These are phyloP conservation scores for Lottia scabra DNA, from an alignment of 2,888 invertebrate genomes.

Conservation along the genomic window DNA sequence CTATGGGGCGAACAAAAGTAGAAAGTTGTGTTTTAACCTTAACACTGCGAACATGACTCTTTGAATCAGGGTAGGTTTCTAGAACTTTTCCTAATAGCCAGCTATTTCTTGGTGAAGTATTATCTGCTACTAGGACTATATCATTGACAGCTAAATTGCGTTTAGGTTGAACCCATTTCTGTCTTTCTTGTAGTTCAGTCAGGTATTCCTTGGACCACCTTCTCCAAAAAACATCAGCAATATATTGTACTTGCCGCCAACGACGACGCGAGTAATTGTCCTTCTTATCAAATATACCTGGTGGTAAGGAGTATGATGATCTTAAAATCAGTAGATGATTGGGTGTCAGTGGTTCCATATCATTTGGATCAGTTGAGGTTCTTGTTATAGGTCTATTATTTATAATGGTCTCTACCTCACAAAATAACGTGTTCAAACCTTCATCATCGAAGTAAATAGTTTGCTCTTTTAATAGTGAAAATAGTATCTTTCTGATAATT, in stretches of 20 bases:
- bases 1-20: slow-evolving; percentile 4
- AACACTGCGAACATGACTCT: slow-evolving; percentile 9
- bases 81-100: slow-evolving; percentile 8
- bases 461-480: slow-evolving; percentile 19
- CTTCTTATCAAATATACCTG: slow-evolving; percentile 26
- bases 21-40: slow-evolving; percentile 6
- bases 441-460: slow-evolving; percentile 27
- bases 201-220: slow-evolving; percentile 26
- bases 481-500: slow-evolving; percentile 21
- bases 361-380: slow-evolving; percentile 17
- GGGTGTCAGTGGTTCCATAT: slow-evolving; percentile 29
- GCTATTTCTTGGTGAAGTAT: slow-evolving; percentile 1
- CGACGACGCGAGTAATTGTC: slow-evolving; percentile 25
- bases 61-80: neutral
- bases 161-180: slow-evolving; percentile 16
- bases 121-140: slow-evolving; percentile 10
- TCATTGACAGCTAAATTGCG: neutral
- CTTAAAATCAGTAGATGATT: slow-evolving; percentile 26
- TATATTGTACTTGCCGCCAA: slow-evolving; percentile 36
- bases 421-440: slow-evolving; percentile 25
- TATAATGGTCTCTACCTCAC: slow-evolving; percentile 31
- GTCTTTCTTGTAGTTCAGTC: slow-evolving; percentile 20
- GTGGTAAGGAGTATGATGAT: slow-evolving; percentile 16
- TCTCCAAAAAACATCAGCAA: slow-evolving; percentile 30
- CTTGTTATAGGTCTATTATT: slow-evolving; percentile 29